These are phyloP conservation scores for Triplophysa dalaica DNA, from an alignment of 2,113 vertebrate species.

Conservation along the genomic window DNA sequence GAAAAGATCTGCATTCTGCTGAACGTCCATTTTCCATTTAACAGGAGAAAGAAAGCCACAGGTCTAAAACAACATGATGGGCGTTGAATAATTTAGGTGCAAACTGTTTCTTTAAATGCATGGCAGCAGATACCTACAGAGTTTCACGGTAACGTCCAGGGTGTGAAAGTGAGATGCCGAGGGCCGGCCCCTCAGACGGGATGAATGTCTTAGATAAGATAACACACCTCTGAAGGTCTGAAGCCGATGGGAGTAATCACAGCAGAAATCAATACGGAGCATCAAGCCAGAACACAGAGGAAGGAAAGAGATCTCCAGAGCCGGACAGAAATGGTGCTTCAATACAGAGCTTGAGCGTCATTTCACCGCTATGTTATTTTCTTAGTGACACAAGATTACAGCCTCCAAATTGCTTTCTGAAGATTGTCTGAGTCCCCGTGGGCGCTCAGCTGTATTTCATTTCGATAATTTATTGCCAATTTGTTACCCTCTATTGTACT, in stretches of 20 bases:
- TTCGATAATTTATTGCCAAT: constrained; percentile 1
- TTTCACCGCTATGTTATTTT: not conserved
- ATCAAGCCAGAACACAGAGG: constrained; percentile 21
- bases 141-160: not conserved
- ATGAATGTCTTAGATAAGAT: constrained; percentile 20
- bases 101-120: not conserved
- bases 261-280: constrained; percentile 16
- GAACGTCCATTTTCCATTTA: no score
- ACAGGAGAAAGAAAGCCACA: no score
- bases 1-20: no score
- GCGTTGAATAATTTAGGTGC: not conserved
- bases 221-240: constrained; percentile 7
- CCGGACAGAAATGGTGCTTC: not conserved
- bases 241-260: constrained; percentile 28
- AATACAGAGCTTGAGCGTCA: not conserved
- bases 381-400: not conserved
- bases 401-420: not conserved
- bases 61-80: no score
- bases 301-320: not conserved
- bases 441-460: not conserved
- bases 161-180: not conserved
- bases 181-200: not conserved
- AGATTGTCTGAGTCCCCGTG: constrained; percentile 1
- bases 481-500: not conserved
- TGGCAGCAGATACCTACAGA: not conserved